Evolutionary conservation across 2,888 invertebrate species (phyloP).

Genomic region (Monochamus alternatus): DNA sequence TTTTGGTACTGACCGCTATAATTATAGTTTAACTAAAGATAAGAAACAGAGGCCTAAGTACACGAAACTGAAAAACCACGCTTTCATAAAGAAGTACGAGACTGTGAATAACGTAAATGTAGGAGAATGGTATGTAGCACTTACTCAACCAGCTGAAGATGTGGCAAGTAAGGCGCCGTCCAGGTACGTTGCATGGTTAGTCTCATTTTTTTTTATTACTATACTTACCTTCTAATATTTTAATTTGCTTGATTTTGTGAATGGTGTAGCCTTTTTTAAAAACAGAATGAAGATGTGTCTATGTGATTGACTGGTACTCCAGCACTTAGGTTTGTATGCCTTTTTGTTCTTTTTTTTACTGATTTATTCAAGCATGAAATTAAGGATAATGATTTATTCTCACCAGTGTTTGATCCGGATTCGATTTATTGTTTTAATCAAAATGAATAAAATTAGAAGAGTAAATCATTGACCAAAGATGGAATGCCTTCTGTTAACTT

Average conservation of each 20-base stretch:
- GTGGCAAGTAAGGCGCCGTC: slow-evolving; percentile 69
- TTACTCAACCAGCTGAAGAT: slow-evolving; percentile 72
- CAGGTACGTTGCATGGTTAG: slow-evolving; percentile 72
- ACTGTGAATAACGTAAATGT: slow-evolving; percentile 79
- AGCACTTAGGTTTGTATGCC: slow-evolving; percentile 51
- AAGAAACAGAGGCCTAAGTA: slow-evolving; percentile 95
- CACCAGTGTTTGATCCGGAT: not conserved
- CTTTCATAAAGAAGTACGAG: slow-evolving; percentile 89
- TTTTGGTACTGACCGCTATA: too few species aligned
- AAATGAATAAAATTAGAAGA: not conserved
- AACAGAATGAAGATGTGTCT: slow-evolving; percentile 39
- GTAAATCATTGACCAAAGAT: slow-evolving; percentile 21
- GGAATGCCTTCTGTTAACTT: slow-evolving; percentile 33
- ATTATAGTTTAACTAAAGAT: slow-evolving; percentile 91
- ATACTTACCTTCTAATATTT: slow-evolving; percentile 47
- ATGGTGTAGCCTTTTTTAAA: slow-evolving; percentile 48
- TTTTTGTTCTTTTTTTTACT: slow-evolving; percentile 26
- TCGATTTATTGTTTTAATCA: too few species aligned
- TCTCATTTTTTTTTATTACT: slow-evolving; percentile 59
- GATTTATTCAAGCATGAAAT: slow-evolving; percentile 30
- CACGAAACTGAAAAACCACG: slow-evolving; percentile 89
- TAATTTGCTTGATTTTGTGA: slow-evolving; percentile 48
- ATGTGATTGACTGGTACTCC: slow-evolving; percentile 47
- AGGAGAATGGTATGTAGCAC: slow-evolving; percentile 87
- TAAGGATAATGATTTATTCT: slow-evolving; percentile 35